Conservation (phyloP, 1,140 invertebrate species). For the Coelopa frigida region DNA sequence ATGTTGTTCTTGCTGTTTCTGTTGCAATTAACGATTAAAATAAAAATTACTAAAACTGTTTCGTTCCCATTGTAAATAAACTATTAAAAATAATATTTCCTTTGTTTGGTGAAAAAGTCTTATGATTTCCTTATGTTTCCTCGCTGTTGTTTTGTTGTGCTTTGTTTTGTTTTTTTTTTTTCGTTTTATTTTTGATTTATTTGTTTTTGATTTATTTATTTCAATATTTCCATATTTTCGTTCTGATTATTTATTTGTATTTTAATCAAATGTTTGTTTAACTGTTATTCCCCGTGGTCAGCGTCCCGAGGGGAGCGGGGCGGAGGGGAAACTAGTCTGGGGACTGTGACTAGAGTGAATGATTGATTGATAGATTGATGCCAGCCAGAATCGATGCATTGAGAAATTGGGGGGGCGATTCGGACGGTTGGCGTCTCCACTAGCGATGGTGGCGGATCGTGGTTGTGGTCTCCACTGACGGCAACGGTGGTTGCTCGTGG, state of each 20-base stretch:
- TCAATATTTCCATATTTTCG: conserved; percentile 1
- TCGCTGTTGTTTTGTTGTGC: not conserved
- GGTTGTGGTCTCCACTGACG: not conserved
- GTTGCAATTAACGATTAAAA: not conserved
- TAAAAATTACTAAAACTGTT: not conserved
- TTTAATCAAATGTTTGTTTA: not conserved
- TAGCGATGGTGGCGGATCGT: not conserved
- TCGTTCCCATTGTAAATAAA: not conserved
- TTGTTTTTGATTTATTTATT: conserved; percentile 1
- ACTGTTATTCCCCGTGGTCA: too few relatives aligned
- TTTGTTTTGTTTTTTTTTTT: not conserved
- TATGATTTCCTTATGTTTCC: conserved; percentile 3
- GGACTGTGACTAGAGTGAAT: conserved; percentile 12
- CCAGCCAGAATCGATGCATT: too few relatives aligned
- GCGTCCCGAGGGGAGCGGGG: too few relatives aligned
- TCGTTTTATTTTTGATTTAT: not conserved
- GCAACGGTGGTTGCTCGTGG: not conserved
- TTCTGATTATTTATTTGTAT: not conserved
- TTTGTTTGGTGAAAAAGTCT: conserved; percentile 7
- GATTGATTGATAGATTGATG: too few relatives aligned
- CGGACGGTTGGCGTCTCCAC: not conserved
- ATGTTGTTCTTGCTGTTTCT: not conserved
- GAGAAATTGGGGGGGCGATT: too few relatives aligned
- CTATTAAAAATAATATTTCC: conserved; percentile 3
- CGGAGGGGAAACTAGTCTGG: conserved; percentile 11